Percentiles rank a stretch among this genome's conserved stretches.
These are phyloP conservation scores for Pteropus rufus DNA, from an alignment of 2,797 vertebrate genomes.

Conservation along the genomic window DNA sequence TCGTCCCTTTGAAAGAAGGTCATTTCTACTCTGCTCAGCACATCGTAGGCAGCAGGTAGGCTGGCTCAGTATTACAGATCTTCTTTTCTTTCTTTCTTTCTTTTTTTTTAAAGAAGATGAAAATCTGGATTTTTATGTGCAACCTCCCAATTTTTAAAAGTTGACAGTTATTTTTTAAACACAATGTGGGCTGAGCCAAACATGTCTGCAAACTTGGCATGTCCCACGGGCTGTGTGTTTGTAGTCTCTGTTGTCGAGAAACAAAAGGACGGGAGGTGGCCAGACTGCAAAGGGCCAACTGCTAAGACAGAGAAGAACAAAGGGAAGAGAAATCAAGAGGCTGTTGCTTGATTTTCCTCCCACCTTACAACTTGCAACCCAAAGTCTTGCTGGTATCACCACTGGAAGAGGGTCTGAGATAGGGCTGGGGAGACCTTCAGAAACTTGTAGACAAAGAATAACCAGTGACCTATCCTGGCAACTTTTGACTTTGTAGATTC, in stretches of 20 bases:
- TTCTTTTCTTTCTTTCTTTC: fast-evolving
- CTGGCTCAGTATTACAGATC: fast-evolving
- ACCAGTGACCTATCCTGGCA: background rate
- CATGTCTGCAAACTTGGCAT: background rate
- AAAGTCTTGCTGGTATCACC: background rate
- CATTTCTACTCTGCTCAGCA: fast-evolving
- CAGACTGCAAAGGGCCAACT: background rate
- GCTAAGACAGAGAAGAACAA: background rate
- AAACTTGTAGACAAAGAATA: background rate
- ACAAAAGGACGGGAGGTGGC: background rate
- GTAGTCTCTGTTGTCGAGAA: background rate
- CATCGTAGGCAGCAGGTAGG: background rate
- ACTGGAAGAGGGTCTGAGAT: background rate
- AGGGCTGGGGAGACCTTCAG: background rate
- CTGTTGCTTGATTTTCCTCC: background rate
- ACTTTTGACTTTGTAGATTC: background rate
- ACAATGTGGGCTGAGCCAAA: background rate
- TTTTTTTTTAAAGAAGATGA: background rate
- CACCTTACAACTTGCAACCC: background rate
- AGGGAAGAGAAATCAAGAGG: background rate
- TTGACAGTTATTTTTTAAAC: background rate
- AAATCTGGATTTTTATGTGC: background rate
- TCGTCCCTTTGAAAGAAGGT: background rate
- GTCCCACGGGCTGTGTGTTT: background rate
- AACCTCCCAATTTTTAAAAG: background rate